A percentile compares a stretch with the other conserved stretches of the same genome.
Evolutionary conservation across 1,140 invertebrate genomes (phyloP).

Genomic region (Magallana ariakensis): DNA sequence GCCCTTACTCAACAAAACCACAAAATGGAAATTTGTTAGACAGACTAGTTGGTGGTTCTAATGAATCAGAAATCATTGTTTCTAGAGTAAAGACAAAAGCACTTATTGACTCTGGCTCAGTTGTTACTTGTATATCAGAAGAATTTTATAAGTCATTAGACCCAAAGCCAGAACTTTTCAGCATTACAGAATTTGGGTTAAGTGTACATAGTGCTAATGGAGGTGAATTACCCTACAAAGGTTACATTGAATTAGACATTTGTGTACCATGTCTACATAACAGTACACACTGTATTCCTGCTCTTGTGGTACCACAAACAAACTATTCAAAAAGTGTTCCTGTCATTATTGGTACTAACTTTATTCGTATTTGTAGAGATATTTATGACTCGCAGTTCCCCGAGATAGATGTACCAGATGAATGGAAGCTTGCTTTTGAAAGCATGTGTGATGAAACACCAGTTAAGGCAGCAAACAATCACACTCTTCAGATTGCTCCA

Average conservation of each 20-base stretch:
- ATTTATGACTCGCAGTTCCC: background rate
- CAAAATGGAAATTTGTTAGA: background rate
- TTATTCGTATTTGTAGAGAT: background rate
- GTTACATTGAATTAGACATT: constrained; percentile 35
- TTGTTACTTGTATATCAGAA: constrained; percentile 39
- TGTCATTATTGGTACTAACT: constrained; percentile 46
- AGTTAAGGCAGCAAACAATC: constrained; percentile 30
- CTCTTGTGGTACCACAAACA: constrained; percentile 37
- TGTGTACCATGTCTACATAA: background rate
- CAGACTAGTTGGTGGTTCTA: background rate
- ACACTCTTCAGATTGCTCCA: background rate
- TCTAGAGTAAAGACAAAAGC: constrained; percentile 2
- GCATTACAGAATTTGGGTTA: constrained; percentile 2
- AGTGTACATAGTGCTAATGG: constrained; percentile 13
- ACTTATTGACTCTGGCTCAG: constrained; percentile 44
- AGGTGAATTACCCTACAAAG: constrained; percentile 29
- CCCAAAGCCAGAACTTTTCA: background rate
- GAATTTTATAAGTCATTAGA: background rate
- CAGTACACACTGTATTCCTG: background rate
- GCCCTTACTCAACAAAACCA: background rate
- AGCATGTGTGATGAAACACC: background rate
- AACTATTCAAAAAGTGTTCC: constrained; percentile 28
- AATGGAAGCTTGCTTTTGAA: constrained; percentile 9
- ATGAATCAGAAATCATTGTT: constrained; percentile 31
- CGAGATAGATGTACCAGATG: background rate